Evolutionary conservation across 2,113 vertebrate species (phyloP).

Genomic region (Urocolius indicus): DNA sequence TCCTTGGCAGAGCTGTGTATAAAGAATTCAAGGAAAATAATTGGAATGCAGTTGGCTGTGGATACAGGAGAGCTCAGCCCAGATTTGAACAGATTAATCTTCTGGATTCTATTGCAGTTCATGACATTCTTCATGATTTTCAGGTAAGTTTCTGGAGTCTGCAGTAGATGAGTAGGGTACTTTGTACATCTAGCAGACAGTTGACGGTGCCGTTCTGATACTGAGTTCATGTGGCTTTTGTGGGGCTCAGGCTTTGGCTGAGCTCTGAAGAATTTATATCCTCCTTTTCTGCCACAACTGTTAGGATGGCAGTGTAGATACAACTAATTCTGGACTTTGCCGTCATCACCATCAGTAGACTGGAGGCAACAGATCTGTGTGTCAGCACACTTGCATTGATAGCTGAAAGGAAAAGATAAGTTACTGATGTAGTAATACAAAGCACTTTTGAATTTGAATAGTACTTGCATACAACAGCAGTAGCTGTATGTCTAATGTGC

Average conservation of each 20-base stretch:
- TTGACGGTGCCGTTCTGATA: background rate
- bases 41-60: constrained; percentile 88
- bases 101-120: constrained; percentile 85
- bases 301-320: background rate
- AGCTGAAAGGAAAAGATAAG: background rate
- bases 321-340: background rate
- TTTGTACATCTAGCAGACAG: fast-evolving
- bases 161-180: background rate
- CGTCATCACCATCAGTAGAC: fast-evolving
- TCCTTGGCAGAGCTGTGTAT: constrained; percentile 91
- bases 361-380: fast-evolving
- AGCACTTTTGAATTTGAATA: background rate
- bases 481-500: fast-evolving
- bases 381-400: fast-evolving
- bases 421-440: fast-evolving
- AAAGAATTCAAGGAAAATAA: constrained; percentile 87
- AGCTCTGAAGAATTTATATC: fast-evolving
- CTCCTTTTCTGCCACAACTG: background rate
- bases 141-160: constrained; percentile 77
- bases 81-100: constrained; percentile 89
- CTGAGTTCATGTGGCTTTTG: background rate
- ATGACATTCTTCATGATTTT: constrained; percentile 84
- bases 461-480: background rate
- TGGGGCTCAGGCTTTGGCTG: background rate
- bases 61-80: constrained; percentile 87